Base-by-base conservation (phyloP, 2,888 invertebrate genomes). In the Euproctis similis region DNA sequence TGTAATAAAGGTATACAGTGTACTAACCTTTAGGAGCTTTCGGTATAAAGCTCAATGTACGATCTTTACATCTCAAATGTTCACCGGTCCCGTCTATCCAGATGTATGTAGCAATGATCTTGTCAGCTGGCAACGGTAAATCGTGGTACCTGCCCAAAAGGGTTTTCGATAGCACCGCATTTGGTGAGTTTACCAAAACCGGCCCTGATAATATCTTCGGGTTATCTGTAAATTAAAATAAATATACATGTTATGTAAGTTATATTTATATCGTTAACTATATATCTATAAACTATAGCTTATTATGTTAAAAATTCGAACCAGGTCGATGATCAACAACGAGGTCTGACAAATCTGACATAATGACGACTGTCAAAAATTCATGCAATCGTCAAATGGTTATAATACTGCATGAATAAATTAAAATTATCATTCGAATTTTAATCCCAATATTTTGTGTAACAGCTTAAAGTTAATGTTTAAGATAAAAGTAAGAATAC, bases 61-160 rank as follows among this genome's bases (percentile, higher is more conserved):
- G 88, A 41, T 95, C 95, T 75, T 97, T 97, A 77, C 92, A 92
- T 36, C 96, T 87, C 29, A 96, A 61, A 59, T 92, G 88, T 69
- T 96, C 95, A 11, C 95, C 96, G 10, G 93, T 91, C 13, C 97
- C 97, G 64, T 97, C 97, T 54, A 97, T 95, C 97, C 97, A 97
- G 30, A 97, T 87, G 75, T 97, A 97, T 28, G 94, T 95, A 21
- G 93, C 95, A 64, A 94, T 91, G 30, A 93, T 87, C 63, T 89
- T 88, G 54, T 92, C 89, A 13, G 89, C 90, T 5, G 94, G 92
- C 37, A 93, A 85, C 0, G 94, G 93, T 44, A 97, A 85, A 46
- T 89, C 88, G 64, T 93, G 82, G 73, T 93, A 96, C 33, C 90
- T 87, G 39, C 86, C 86, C 40, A 92, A 69, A 27, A 94, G 85